Evolutionary conservation across 1,140 invertebrate species (phyloP).

Genomic region (Lamellibrachia luymesi): DNA sequence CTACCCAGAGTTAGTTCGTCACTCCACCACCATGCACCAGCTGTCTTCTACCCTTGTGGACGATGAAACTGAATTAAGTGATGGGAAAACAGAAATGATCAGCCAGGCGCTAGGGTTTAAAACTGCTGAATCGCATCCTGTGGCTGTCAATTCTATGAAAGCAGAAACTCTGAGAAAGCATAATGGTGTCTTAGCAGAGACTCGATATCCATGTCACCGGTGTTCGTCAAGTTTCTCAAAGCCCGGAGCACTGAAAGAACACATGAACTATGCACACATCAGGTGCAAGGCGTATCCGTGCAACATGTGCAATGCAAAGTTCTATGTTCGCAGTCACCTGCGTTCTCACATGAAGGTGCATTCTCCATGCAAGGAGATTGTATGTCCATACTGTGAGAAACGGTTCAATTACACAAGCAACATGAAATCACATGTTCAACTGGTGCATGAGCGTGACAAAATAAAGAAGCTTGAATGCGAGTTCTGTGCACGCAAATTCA

Average conservation of each 20-base stretch:
- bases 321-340: neutral
- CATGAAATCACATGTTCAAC: neutral
- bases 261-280: slow-evolving; percentile 1
- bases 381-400: neutral
- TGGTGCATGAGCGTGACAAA: neutral
- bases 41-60: neutral
- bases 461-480: neutral
- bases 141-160: neutral
- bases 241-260: neutral
- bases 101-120: neutral
- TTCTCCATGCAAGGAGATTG: neutral
- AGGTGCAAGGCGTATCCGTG: neutral
- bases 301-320: neutral
- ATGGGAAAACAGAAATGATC: neutral
- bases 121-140: neutral
- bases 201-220: neutral
- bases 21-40: neutral
- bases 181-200: neutral
- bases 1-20: neutral
- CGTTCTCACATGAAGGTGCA: neutral
- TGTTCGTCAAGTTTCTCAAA: neutral
- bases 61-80: neutral
- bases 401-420: neutral
- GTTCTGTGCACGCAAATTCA: slow-evolving; percentile 1
- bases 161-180: neutral